Percentiles rank a stretch among this genome's conserved stretches.
phyloP scores from a whole-genome alignment of 1,140 invertebrate species.

The Aphelenchoides avenae region DNA sequence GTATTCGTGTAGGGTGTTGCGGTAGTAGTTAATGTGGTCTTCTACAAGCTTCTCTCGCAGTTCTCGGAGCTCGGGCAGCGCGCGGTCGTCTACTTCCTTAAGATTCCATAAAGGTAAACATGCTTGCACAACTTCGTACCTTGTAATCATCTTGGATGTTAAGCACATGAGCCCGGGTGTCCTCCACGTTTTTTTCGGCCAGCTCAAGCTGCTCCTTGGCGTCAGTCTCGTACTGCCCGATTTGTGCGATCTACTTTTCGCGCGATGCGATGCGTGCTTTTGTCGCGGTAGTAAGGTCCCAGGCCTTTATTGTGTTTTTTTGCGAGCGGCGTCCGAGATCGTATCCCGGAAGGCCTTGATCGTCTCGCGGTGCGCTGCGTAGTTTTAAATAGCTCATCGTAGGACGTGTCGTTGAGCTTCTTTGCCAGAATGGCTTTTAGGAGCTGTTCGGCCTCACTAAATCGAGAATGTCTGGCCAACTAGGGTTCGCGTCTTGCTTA shows the following conservation, averaged over 20 bases:
- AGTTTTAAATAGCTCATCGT: conserved; percentile 35
- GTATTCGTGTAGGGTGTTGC: conserved; percentile 38
- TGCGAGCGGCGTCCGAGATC: conserved; percentile 45
- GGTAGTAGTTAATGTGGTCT: conserved; percentile 5
- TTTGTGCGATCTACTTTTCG: conserved; percentile 27
- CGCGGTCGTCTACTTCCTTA: conserved; percentile 29
- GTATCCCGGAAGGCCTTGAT: conserved; percentile 49
- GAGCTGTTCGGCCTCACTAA: conserved; percentile 40
- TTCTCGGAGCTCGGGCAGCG: conserved; percentile 24
- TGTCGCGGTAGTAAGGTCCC: conserved; percentile 30
- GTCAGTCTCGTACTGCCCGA: conserved; percentile 30
- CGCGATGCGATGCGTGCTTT: conserved; percentile 29
- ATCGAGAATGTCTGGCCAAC: conserved; percentile 12
- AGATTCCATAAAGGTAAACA: conserved; percentile 2
- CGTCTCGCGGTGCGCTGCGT: conserved; percentile 28
- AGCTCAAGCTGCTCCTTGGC: conserved; percentile 33
- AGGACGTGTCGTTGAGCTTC: conserved; percentile 54
- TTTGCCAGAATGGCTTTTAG: conserved; percentile 46
- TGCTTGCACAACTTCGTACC: conserved; percentile 9
- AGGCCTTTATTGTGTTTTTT: conserved; percentile 34
- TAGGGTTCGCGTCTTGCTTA: conserved; percentile 15
- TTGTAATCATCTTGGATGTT: conserved; percentile 40
- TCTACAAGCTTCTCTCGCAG: conserved; percentile 15
- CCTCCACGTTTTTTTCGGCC: conserved; percentile 31
- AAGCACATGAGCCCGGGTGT: conserved; percentile 27